phyloP scores from a whole-genome alignment of 2,888 invertebrate species.

The Cenopis cana region DNA sequence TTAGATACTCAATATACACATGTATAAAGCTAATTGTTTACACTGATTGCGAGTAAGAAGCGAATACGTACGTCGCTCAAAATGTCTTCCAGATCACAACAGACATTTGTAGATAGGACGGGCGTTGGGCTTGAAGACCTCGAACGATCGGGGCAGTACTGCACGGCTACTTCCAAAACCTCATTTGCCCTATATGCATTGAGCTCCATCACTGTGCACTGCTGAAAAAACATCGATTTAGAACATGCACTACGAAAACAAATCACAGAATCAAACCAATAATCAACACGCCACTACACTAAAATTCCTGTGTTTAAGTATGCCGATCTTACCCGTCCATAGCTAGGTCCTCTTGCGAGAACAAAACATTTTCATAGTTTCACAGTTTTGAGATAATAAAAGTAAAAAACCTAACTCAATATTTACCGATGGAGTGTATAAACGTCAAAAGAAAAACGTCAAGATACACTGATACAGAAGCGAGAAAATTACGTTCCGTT shows the following conservation, averaged over 20 bases:
- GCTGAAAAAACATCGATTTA: constrained; percentile 67
- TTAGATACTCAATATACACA: background rate
- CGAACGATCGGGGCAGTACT: constrained; percentile 70
- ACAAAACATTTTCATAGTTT: constrained; percentile 71
- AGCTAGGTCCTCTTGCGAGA: constrained; percentile 81
- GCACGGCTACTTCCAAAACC: constrained; percentile 75
- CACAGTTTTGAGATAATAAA: constrained; percentile 49
- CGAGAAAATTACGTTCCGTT: constrained; percentile 47
- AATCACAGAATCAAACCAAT: constrained; percentile 50
- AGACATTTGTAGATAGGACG: constrained; percentile 72
- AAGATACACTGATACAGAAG: constrained; percentile 50
- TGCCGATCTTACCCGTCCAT: constrained; percentile 76
- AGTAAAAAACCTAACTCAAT: constrained; percentile 54
- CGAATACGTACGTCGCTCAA: constrained; percentile 79
- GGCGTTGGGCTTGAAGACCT: constrained; percentile 73
- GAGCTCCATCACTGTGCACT: constrained; percentile 83
- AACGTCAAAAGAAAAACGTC: constrained; percentile 64
- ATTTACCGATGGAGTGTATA: constrained; percentile 61
- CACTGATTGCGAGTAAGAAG: constrained; percentile 17
- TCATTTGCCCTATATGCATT: constrained; percentile 75
- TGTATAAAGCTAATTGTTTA: constrained; percentile 4
- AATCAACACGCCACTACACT: constrained; percentile 46
- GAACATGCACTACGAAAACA: constrained; percentile 62
- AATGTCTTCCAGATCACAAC: constrained; percentile 81
- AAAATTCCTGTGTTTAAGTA: constrained; percentile 17